phyloP scores from a whole-genome alignment of 2,113 vertebrate species.

The Turdus rufiventris region DNA sequence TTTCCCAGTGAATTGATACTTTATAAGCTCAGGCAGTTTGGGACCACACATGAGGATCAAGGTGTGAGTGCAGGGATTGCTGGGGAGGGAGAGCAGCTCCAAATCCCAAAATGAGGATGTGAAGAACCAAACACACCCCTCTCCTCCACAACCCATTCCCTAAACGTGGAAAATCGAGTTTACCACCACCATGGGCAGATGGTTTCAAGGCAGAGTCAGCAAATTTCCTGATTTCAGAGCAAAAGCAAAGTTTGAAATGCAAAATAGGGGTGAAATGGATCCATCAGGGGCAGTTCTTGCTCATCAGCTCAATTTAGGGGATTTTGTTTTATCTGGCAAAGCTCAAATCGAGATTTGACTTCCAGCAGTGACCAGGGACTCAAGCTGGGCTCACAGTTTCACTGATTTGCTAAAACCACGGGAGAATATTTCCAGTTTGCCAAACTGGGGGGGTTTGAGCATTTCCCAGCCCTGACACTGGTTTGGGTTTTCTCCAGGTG shows the following conservation, averaged over 20 bases:
- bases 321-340: neutral
- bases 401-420: fast-evolving
- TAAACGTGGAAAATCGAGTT: neutral
- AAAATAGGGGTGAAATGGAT: neutral
- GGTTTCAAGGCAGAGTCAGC: neutral
- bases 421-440: too few relatives aligned
- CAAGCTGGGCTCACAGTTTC: fast-evolving
- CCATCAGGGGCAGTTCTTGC: fast-evolving
- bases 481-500: neutral
- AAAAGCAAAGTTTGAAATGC: neutral
- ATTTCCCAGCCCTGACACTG: neutral
- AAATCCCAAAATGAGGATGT: neutral
- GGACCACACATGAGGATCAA: fast-evolving
- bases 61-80: fast-evolving
- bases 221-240: neutral
- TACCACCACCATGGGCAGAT: neutral
- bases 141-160: neutral
- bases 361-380: neutral
- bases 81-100: fast-evolving
- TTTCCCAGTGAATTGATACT: neutral
- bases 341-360: neutral
- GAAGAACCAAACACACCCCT: neutral
- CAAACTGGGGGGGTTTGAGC: neutral
- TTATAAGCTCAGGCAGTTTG: neutral
- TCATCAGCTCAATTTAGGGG: neutral